Base-by-base conservation (phyloP, 2,797 vertebrate genomes). In the Alexandromys oeconomus region DNA sequence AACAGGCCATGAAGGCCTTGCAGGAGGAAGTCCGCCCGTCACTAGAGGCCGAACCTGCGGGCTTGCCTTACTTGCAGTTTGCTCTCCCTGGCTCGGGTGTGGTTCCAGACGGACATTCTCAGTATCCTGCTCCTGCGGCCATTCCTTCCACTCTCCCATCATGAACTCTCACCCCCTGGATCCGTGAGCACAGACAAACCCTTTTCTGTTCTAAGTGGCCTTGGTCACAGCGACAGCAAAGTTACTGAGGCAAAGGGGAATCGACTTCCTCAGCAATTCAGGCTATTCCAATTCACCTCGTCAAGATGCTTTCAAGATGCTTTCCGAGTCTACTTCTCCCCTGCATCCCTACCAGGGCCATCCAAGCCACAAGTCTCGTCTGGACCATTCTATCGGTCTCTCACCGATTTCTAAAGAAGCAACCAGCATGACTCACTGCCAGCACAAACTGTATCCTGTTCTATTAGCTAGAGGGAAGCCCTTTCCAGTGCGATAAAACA, bases 231-330 rank as follows among this genome's bases (percentile, higher is more conserved):
- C 17, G 46, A 5, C 40, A 65, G 59, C 13, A 65, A 84, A 65
- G 59, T 65, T 65, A 65, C 43, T 92, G 69, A 67, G 13, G 65
- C 37, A 95, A 85, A 86, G 25, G n/a, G n/a, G n/a, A 74, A 89
- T 23, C 54, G 11, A 86, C 59, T 73, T 92, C 86, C 59, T 94
- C 80, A 95, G 65, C 57, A 91, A 61, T 78, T 85, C 29, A 73
- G 40, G 34, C 23, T 71, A 1, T 21, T 61, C 76, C 13, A 63
- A 48, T 65, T 79, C 59, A 90, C 40, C 13, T 21, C 92, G 27
- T 79, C 59, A 80, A 89, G 57, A 43, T 21, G 80, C 48, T 86
- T 82, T 79, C 59, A 80, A 92, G 57, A 48, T 21, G 80, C 48
- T 86, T 82, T 31, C 65, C 93, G 40, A 92, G 37, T 80, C 37